A percentile compares a stretch with the other conserved stretches of the same genome.
Conservation (phyloP, 2,113 vertebrate genomes). For the Chaetorhynchus papuensis region DNA sequence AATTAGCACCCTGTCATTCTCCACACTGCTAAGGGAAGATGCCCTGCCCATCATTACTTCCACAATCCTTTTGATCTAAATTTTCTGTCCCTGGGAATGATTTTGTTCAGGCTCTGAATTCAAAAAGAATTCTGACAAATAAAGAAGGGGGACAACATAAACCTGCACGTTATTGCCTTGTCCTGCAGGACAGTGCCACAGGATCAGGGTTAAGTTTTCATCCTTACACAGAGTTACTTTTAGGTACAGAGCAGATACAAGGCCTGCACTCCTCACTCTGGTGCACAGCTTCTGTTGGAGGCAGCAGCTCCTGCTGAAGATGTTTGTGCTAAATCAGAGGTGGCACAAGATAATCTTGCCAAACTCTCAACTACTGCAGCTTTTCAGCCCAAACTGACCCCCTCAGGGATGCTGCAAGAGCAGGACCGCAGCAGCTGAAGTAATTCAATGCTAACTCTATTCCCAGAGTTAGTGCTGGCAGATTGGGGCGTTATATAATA, state of each 20-base stretch:
- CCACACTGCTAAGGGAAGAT: neutral
- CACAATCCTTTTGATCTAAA: neutral
- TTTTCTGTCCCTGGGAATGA: neutral
- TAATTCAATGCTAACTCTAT: neutral
- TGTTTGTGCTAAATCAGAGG: neutral
- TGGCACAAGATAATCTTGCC: neutral
- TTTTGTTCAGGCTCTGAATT: neutral
- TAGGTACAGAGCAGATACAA: neutral
- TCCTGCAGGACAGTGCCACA: neutral
- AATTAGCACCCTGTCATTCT: neutral
- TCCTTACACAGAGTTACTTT: neutral
- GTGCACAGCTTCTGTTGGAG: neutral
- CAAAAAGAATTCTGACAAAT: neutral
- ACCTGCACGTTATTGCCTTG: fast-evolving
- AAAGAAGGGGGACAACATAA: neutral
- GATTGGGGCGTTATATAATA: neutral
- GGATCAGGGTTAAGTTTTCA: neutral
- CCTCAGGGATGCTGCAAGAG: neutral
- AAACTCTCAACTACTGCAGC: neutral
- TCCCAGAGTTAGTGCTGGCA: neutral
- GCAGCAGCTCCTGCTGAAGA: neutral
- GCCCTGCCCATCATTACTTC: neutral
- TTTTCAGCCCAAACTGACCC: neutral
- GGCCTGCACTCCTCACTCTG: neutral
- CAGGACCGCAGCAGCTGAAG: neutral